Evolutionary conservation across 1,140 invertebrate species (phyloP), one percentile per base, ranked within the genome.

Genomic region (Bacillus rossius): DNA sequence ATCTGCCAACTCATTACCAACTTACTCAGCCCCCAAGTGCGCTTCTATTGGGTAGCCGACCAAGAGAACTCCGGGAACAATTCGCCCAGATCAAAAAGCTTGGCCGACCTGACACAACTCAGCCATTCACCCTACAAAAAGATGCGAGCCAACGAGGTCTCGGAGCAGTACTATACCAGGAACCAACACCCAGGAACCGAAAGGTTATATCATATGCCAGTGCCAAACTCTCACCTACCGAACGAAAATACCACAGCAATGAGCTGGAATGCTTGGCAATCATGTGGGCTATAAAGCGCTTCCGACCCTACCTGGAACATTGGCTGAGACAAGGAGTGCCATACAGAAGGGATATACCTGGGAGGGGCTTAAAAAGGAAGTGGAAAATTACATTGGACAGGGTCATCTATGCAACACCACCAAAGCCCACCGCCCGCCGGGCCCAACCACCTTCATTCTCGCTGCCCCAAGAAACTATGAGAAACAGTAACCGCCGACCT

Each of bases 281-380:
- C 0, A 42, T 73, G 0, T 72, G 71, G 70, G 68, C 65, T 0
- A 57, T 72, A 8, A 65, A 67, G 38, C 54, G 49, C 8, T 73
- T 66, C 49, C 52, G 62, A 8, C 61, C 34, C 0, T 70, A 68
- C 49, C 57, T 72, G 10, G 67, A 71, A 34, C 65, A 72, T 41
- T 20, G 60, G 61, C 61, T 0, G 65, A 67, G 54, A 69, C 64
- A 0, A 16, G 54, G 2, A 37, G 57, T 2, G 62, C 61, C 8
- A 57, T 63, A 2, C 55, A 51, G 14, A 8, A 55, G 13, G 3
- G 19, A 1, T 67, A 42, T 25, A 50, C 48, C 0, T 67, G 65
- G 65, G 41, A 47, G 5, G 29, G 23, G 0, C 0, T 64, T 8
- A 17, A 10, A 34, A 34, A 34, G 4, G 29, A 34, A 7, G 29